A percentile compares a stretch with the other conserved stretches of the same genome.
phyloP scores from a whole-genome alignment of 1,140 invertebrate species.

The Pseudomyrmex flavicornis region DNA sequence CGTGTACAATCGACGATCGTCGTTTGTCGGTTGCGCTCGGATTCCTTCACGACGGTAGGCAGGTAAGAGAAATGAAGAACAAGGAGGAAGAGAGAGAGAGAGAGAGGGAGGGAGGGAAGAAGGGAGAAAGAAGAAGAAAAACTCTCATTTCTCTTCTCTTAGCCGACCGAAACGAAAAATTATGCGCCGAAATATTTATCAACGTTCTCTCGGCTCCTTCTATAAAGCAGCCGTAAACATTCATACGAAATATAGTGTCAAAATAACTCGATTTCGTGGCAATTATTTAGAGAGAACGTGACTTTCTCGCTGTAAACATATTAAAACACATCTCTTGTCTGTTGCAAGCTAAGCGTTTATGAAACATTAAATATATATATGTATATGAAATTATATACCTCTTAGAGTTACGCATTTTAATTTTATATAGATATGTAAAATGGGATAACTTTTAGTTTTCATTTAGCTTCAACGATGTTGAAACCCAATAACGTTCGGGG shows the following conservation, averaged over 20 bases:
- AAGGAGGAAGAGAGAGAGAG: neutral
- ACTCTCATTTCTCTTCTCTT: neutral
- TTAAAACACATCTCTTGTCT: too few species aligned
- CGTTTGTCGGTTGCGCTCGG: conserved; percentile 61
- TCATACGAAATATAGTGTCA: neutral
- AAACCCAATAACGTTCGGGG: neutral
- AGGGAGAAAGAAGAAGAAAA: conserved; percentile 10
- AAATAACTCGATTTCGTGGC: too few species aligned
- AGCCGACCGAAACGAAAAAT: neutral
- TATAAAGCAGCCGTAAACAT: neutral
- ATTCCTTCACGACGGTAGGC: conserved; percentile 35
- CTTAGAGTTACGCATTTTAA: too few species aligned
- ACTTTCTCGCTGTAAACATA: too few species aligned
- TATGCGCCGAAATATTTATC: conserved; percentile 11
- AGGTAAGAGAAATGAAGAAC: neutral
- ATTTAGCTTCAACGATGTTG: too few species aligned
- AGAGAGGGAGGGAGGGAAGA: conserved; percentile 8
- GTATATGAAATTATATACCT: too few species aligned
- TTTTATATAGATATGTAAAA: neutral
- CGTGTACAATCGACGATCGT: conserved; percentile 43
- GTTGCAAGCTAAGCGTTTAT: too few species aligned
- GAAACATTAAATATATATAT: too few species aligned
- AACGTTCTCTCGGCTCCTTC: conserved; percentile 21
- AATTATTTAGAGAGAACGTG: too few species aligned
- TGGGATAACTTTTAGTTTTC: neutral